A percentile compares a stretch with the other conserved stretches of the same genome.
Evolutionary conservation across 2,797 vertebrate species (phyloP).

Genomic region (Karalla daura): DNA sequence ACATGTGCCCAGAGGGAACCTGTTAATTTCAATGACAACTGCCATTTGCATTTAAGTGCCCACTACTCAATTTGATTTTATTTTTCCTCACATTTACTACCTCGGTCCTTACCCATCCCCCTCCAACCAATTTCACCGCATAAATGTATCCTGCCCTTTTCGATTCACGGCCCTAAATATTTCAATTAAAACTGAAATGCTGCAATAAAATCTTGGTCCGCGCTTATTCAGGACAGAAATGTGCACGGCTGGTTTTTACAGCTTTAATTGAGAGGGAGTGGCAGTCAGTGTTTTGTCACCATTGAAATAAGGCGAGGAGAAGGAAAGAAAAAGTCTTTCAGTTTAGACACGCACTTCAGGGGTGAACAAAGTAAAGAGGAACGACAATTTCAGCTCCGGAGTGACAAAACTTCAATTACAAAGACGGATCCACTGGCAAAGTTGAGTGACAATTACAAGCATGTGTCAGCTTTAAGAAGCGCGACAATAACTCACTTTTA

Average conservation of each 20-base stretch:
- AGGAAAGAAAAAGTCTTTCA: background rate
- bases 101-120: slow-evolving; percentile 30
- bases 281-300: slow-evolving; percentile 24
- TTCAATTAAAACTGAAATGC: slow-evolving; percentile 74
- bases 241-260: slow-evolving; percentile 47
- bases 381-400: slow-evolving; percentile 23
- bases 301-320: slow-evolving; percentile 32
- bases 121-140: slow-evolving; percentile 57
- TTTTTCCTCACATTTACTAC: slow-evolving; percentile 55
- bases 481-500: slow-evolving; percentile 45
- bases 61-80: slow-evolving; percentile 58
- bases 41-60: slow-evolving; percentile 76
- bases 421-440: slow-evolving; percentile 22
- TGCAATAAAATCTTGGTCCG: slow-evolving; percentile 62
- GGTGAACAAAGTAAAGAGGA: slow-evolving; percentile 31
- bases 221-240: slow-evolving; percentile 53
- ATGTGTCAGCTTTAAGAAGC: slow-evolving; percentile 50
- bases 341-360: background rate
- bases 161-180: slow-evolving; percentile 76
- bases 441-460: slow-evolving; percentile 54
- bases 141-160: slow-evolving; percentile 74
- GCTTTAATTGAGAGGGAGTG: slow-evolving; percentile 60
- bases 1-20: slow-evolving; percentile 59
- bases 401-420: slow-evolving; percentile 43
- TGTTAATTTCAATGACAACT: slow-evolving; percentile 74